Evolutionary conservation across 2,888 invertebrate genomes (phyloP), one percentile per base, ranked within the genome.

Genomic region (Xylocampa areola): DNA sequence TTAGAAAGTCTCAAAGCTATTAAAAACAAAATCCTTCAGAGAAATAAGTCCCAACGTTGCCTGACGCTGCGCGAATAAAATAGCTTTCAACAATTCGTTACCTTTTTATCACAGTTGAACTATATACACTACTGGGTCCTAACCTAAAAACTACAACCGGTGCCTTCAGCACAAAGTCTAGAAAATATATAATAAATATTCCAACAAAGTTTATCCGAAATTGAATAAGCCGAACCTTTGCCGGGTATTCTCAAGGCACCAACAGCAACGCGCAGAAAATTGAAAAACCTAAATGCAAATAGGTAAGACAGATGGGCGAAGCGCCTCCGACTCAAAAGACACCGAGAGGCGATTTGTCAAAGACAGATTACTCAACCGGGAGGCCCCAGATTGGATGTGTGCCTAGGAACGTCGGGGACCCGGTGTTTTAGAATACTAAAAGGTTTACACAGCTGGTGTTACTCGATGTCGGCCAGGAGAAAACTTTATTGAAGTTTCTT

Each of bases 311-410:
- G 59, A 68, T 67, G 51, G 40, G 50, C 41, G 50, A 55, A 19
- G 41, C 41, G 48, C 37, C 41, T 51, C 32, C 25, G 55, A 55
- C 58, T 57, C 52, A 49, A 60, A 63, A 76, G 64, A 68, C 61
- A 61, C 45, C 47, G 35, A 50, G 63, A 41, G 47, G 69, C 64
- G 68, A 80, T 80, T 80, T 80, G 73, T 80, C 79, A 80, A 55
- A 62, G 43, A 62, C 54, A 62, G 70, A 79, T 78, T 74, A 80
- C 69, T 47, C 37, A 52, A 40, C 53, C 39, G 55, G 69, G 57
- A 61, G 32, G 30, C 25, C 30, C 50, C 49, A 54, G 71, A 63
- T 70, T 68, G 70, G 40, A 60, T 58, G 73, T 70, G 67, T 64
- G 50, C 53, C 54, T 37, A 45, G 47, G 51, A 51, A 36, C 55